Conservation (phyloP, 2,888 invertebrate species). For the Zaprionus bogoriensis region DNA sequence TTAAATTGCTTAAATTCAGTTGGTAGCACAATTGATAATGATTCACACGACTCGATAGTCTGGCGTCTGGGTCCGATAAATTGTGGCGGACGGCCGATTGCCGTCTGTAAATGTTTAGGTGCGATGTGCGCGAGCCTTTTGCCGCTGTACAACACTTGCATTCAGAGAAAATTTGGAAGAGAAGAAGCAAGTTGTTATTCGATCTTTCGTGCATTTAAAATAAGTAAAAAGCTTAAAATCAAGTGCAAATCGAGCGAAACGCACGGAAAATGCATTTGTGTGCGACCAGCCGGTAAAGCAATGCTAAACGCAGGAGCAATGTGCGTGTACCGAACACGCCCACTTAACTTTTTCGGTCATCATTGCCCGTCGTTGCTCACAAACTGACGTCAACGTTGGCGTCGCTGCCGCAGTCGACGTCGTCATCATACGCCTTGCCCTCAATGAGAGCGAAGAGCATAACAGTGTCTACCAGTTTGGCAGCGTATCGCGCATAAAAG, state of each 20-base stretch:
- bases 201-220: conserved; percentile 48
- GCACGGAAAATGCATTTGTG: conserved; percentile 54
- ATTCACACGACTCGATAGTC: not conserved
- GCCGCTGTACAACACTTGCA: conserved; percentile 30
- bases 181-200: conserved; percentile 58
- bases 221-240: conserved; percentile 45
- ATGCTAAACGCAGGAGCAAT: conserved; percentile 38
- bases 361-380: conserved; percentile 47
- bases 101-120: not conserved
- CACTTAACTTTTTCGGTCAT: conserved; percentile 66
- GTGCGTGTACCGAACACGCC: conserved; percentile 55
- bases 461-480: conserved; percentile 65
- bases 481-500: conserved; percentile 52
- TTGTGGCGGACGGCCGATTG: conserved; percentile 18
- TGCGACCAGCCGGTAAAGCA: conserved; percentile 43
- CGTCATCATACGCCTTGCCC: conserved; percentile 55
- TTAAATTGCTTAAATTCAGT: too few species aligned
- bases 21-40: not conserved
- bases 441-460: conserved; percentile 70
- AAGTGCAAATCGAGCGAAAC: conserved; percentile 29
- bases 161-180: conserved; percentile 58
- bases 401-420: conserved; percentile 55
- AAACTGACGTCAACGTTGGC: conserved; percentile 62
- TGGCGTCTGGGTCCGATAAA: not conserved
- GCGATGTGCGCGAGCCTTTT: not conserved